phyloP scores from a whole-genome alignment of 53 echinoderm and acorn worm species.

The Temnopleurus reevesii region DNA sequence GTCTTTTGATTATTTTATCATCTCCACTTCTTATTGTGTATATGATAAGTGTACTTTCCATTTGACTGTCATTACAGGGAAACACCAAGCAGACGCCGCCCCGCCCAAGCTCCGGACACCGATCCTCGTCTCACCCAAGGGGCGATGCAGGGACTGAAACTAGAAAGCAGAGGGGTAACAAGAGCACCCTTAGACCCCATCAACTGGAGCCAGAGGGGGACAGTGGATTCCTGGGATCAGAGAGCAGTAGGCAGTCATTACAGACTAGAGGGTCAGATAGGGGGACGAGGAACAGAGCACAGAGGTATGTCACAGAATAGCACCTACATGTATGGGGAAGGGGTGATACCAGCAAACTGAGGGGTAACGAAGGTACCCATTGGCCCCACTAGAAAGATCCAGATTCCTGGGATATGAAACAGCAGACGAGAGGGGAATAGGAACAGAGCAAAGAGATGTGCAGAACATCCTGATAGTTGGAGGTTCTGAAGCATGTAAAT shows the following conservation, averaged over 20 bases:
- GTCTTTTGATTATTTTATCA: too few relatives aligned
- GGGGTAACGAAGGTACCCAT: too few relatives aligned
- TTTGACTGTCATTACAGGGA: slow-evolving; percentile 7
- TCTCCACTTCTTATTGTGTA: too few relatives aligned
- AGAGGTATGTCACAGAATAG: slow-evolving; percentile 21
- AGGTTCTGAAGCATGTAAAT: too few relatives aligned
- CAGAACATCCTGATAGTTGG: too few relatives aligned
- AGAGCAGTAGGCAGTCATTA: slow-evolving; percentile 94
- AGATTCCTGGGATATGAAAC: too few relatives aligned
- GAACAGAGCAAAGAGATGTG: too few relatives aligned
- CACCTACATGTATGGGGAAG: too few relatives aligned
- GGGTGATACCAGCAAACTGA: too few relatives aligned
- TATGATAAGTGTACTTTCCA: too few relatives aligned
- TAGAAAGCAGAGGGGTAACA: neutral
- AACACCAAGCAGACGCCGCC: slow-evolving; percentile 11
- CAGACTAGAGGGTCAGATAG: slow-evolving; percentile 48
- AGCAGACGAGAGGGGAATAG: too few relatives aligned
- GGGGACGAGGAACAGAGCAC: slow-evolving; percentile 42
- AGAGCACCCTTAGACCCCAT: neutral
- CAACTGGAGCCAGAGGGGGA: slow-evolving; percentile 69
- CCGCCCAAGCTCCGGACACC: neutral
- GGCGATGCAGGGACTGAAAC: slow-evolving; percentile 7
- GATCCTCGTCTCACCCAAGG: slow-evolving; percentile 14
- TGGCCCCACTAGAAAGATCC: too few relatives aligned
- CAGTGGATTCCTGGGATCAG: slow-evolving; percentile 96